Base-by-base conservation (phyloP, 2,797 vertebrate species). In the Parauchenoglanis punctatus region DNA sequence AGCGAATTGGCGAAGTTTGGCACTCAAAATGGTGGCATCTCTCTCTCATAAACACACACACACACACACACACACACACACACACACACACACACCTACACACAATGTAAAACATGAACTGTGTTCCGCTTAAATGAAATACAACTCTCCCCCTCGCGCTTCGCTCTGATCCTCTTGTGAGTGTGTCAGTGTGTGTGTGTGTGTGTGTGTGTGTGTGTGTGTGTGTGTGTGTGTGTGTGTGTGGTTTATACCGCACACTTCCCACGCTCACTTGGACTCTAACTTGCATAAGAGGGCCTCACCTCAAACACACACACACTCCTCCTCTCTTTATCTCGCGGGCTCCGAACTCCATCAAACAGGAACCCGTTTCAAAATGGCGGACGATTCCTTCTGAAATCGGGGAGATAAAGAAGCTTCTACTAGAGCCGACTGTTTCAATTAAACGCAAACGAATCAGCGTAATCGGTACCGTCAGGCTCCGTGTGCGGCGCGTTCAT, bases 231-330 rank as follows among this genome's bases (percentile, higher is more conserved):
- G 88, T 77, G 84, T 73, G 40, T 58, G 52, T 7, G 76, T 40
- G 80, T 83, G 58, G 31, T 88, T 90, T 90, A 85, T 85, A 82
- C 83, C 87, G 86, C 87, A 77, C 63, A 85, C 91, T 87, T 88
- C 91, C 91, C 89, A 91, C 90, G 89, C 89, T 92, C 93, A 93
- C 93, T 93, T 93, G 94, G 93, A 94, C 93, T 94, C 93, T 93
- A 94, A 95, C 95, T 96, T 93, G 93, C 94, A 94, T 94, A 94
- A 95, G 94, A 93, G 94, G 94, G 92, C 93, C 93, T 94, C 94
- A 95, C 95, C 95, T 95, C 93, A 88, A 90, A 90, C 86, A 81
- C 91, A 86, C 87, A 49, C 35, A 65, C 78, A 75, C 78, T 35
- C 63, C 77, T 12, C 17, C 54, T 54, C 82, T 56, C 76, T 76